phyloP scores from a whole-genome alignment of 1,140 invertebrate species.

The Platorchestia sp. region DNA sequence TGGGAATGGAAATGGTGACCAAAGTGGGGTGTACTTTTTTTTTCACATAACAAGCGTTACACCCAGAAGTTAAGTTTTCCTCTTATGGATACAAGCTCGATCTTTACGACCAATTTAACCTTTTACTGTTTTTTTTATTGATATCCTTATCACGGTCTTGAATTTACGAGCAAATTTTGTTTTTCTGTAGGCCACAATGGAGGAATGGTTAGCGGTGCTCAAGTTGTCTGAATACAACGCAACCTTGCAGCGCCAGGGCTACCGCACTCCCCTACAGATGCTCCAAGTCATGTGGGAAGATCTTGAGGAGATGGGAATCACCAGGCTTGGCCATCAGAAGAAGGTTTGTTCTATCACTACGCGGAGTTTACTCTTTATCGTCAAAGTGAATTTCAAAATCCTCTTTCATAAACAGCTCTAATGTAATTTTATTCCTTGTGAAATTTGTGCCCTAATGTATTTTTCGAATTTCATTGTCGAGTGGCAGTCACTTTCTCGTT shows the following conservation, averaged over 20 bases:
- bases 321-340: conserved; percentile 96
- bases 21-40: too few relatives aligned
- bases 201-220: conserved; percentile 93
- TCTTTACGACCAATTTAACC: not conserved
- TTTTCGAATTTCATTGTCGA: too few relatives aligned
- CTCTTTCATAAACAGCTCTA: too few relatives aligned
- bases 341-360: conserved; percentile 73
- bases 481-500: too few relatives aligned
- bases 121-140: not conserved
- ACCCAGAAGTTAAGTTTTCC: too few relatives aligned
- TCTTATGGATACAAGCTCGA: not conserved
- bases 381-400: not conserved
- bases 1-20: not conserved
- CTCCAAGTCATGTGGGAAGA: conserved; percentile 98
- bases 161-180: not conserved
- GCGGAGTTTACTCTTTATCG: not conserved
- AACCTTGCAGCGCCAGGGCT: conserved; percentile 91
- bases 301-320: conserved; percentile 98
- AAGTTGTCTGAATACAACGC: conserved; percentile 92
- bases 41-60: too few relatives aligned
- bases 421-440: too few relatives aligned
- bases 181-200: conserved; percentile 81
- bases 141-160: not conserved
- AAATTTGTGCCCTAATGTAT: too few relatives aligned
- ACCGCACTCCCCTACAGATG: conserved; percentile 86